These are phyloP conservation scores for Drosophila borealis DNA, from an alignment of 2,888 invertebrate genomes.

Conservation along the genomic window DNA sequence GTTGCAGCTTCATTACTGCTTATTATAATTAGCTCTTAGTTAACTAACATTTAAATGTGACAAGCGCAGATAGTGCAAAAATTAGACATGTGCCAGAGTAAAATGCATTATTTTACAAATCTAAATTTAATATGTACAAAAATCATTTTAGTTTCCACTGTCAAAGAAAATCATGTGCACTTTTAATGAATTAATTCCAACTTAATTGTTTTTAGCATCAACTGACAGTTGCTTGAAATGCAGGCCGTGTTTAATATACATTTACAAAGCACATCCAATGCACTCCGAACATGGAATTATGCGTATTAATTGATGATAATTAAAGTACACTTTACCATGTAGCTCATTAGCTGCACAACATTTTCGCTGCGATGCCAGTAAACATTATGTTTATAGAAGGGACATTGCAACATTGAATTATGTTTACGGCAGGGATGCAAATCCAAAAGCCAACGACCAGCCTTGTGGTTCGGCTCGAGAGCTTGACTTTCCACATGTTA, in stretches of 20 bases:
- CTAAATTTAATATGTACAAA: neutral
- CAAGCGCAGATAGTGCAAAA: no score
- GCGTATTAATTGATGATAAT: neutral
- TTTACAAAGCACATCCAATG: neutral
- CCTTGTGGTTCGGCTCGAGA: no score
- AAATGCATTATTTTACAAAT: no score
- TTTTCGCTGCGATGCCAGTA: no score
- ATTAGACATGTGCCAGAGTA: no score
- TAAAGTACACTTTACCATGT: neutral
- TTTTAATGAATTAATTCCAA: neutral
- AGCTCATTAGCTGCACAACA: neutral
- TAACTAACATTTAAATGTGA: neutral
- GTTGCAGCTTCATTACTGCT: no score
- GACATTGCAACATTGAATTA: neutral
- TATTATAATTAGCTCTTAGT: constrained; percentile 20
- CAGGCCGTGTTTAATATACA: neutral
- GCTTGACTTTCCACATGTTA: no score
- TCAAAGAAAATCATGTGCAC: neutral
- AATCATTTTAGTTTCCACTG: neutral
- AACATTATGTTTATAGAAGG: no score
- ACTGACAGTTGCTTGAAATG: constrained; percentile 1
- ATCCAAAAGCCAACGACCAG: no score
- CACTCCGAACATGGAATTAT: neutral
- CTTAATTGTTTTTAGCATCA: neutral
- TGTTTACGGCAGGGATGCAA: no score